Evolutionary conservation across 2,113 vertebrate genomes (phyloP), one percentile per base, ranked within the genome.

Genomic region (Kryptolebias marmoratus): DNA sequence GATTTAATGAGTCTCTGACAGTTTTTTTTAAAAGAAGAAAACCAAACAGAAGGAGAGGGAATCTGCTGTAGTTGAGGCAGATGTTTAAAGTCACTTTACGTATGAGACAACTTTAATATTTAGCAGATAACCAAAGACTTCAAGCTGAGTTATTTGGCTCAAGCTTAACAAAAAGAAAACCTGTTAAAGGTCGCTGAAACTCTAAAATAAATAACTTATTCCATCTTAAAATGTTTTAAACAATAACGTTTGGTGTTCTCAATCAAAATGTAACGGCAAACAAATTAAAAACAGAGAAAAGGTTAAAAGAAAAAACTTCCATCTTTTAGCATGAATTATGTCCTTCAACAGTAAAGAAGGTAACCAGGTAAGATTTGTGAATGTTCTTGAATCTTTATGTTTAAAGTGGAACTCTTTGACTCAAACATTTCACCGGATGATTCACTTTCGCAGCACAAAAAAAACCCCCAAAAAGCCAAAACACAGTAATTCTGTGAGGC

Each of bases 1-100:
- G 28, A 59, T 50, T 32, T 22, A 45, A 6, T 16, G 0, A 31
- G 28, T 53, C 48, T 73, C 65, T 68, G 50, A 32, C 11, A 4
- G 52, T 62, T 78, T 32, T 59, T 73, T 65, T 83, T 22, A 22
- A 22, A 22, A 22, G 48, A 75, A 86, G 67, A 63, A 65, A 58
- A 30, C 42, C 60, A 69, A 52, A 58, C 47, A 75, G 11, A 39
- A 15, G 2, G n/a, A 4, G 9, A 55, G 14, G 4, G 11, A 73
- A 66, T 54, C 31, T 5, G 47, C 27, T 60, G 39, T 1, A 48
- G 59, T 44, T 64, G 11, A 18, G 53, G 61, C 66, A 45, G 42
- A 75, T 58, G 53, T 75, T 83, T 22, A 44, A 31, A 61, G 28
- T 39, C 13, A 15, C 49, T 36, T 31, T 3, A 56, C n/a, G 53